Base-by-base conservation (phyloP, 35 echinoderm and acorn worm species). In the Eucidaris tribuloides region DNA sequence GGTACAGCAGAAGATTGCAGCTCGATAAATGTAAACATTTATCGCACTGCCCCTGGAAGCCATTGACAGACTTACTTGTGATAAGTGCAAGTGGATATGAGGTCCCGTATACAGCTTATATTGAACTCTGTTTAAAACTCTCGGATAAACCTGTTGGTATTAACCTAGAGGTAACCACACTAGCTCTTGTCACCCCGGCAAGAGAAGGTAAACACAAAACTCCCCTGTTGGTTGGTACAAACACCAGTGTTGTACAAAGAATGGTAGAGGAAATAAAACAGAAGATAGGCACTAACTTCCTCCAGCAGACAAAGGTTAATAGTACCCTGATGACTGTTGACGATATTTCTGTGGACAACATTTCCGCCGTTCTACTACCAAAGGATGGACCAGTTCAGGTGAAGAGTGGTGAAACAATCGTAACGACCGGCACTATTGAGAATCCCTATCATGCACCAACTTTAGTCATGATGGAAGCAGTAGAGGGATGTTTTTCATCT, bases 81-180 rank as follows among this genome's bases (percentile, higher is more conserved):
- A 60, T 58, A 3, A 82, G 89, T 9, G 89, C 89, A 55, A 71
- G 89, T 3, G 89, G 89, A 15, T 27, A 70, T n/a, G n/a, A 77
- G 43, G 89, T 85, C 29, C 81, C 89, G 0, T 91, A 91, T n/a
- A 52, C n/a, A n/a, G n/a, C n/a, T n/a, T 85, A 85, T 32, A 58
- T 85, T 25, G 29, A 85, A 25, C 1, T 85, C 15, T 32, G 57
- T 36, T 24, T 85, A 4, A 34, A 9, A 27, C 45, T 85, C 3
- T 17, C 45, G 14, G 32, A 17, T 5, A 64, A 14, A 3, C 15
- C 49, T 7, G 65, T 65, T 17, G 83, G 64, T 27, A 4, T 42
- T 27, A 18, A 71, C 6, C 4, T 32, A 3, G 36, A 41, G 17
- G 58, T 37, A 3, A 85, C 43, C 5, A 85, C 64, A n/a, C 83